Percentiles rank a stretch among this genome's conserved stretches.
Conservation (phyloP, 2,888 invertebrate species). For the Nomada fucata region DNA sequence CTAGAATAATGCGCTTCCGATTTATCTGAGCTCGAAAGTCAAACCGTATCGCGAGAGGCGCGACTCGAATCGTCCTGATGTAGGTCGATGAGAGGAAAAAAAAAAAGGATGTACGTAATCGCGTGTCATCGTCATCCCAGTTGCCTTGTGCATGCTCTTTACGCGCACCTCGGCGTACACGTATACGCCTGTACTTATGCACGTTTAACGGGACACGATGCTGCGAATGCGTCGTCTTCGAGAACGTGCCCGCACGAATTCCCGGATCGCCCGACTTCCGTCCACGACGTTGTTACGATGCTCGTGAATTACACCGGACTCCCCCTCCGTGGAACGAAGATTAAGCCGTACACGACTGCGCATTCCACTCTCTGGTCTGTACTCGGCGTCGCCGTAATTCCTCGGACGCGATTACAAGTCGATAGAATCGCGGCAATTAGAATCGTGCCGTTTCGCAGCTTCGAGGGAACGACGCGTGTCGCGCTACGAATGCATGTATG, state of each 20-base stretch:
- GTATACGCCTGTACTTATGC: neutral
- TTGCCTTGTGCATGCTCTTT: constrained; percentile 18
- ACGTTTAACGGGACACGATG: constrained; percentile 59
- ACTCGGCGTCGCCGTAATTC: constrained; percentile 22
- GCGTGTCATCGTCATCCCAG: constrained; percentile 11
- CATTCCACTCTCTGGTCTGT: constrained; percentile 19
- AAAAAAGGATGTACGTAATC: constrained; percentile 17
- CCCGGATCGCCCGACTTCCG: constrained; percentile 67
- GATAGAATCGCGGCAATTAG: too few relatives aligned
- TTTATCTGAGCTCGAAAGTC: neutral
- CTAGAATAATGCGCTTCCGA: neutral
- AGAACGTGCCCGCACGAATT: constrained; percentile 62
- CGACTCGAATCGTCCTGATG: constrained; percentile 14
- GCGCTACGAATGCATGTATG: too few relatives aligned
- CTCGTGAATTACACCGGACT: constrained; percentile 48
- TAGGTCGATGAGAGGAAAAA: constrained; percentile 23
- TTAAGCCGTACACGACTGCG: constrained; percentile 33
- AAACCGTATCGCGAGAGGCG: neutral
- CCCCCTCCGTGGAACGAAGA: constrained; percentile 32
- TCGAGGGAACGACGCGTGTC: too few relatives aligned
- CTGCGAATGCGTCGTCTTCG: constrained; percentile 44
- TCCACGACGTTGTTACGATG: constrained; percentile 37
- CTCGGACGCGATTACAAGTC: neutral
- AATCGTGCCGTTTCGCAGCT: too few relatives aligned
- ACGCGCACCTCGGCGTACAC: neutral